Percentiles rank a stretch among this genome's conserved stretches.
These are phyloP conservation scores for Drosophila mimica DNA, from an alignment of 2,888 invertebrate genomes.

Conservation along the genomic window DNA sequence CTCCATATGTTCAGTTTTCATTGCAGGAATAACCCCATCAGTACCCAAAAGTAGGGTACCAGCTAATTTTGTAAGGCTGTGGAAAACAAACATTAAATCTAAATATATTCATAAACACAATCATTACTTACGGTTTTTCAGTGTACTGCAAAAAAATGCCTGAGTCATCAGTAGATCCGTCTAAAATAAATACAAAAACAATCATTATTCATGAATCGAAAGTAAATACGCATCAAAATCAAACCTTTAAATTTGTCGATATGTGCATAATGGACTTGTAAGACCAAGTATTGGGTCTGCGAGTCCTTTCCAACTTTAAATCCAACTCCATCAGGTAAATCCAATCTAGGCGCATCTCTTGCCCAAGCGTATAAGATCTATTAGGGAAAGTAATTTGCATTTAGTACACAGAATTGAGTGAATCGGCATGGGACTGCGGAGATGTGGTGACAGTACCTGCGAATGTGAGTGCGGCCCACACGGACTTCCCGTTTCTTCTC, in stretches of 20 bases:
- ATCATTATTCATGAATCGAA: not conserved
- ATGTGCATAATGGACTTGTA: slow-evolving; percentile 96
- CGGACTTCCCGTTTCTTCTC: slow-evolving; percentile 88
- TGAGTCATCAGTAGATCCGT: slow-evolving; percentile 92
- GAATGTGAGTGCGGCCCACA: slow-evolving; percentile 90
- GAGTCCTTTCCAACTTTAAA: slow-evolving; percentile 95
- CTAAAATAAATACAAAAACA: slow-evolving; percentile 83
- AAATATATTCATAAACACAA: no score
- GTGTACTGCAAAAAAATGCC: slow-evolving; percentile 94
- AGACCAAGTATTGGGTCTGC: slow-evolving; percentile 93
- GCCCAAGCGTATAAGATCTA: slow-evolving; percentile 98
- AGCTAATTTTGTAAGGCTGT: slow-evolving; percentile 93
- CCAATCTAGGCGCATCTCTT: slow-evolving; percentile 93
- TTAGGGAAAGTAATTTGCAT: not conserved
- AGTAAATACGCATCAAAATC: not conserved
- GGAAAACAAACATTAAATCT: slow-evolving; percentile 64
- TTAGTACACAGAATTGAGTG: not conserved
- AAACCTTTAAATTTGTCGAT: slow-evolving; percentile 88
- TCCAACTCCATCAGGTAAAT: slow-evolving; percentile 94
- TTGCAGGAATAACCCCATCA: slow-evolving; percentile 91
- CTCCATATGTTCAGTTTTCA: slow-evolving; percentile 93
- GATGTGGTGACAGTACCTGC: slow-evolving; percentile 66
- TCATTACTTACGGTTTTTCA: slow-evolving; percentile 87
- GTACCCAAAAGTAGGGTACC: slow-evolving; percentile 96
- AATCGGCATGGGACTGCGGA: not conserved